Base-by-base conservation (phyloP, 2,797 vertebrate species). In the Chelon labrosus region DNA sequence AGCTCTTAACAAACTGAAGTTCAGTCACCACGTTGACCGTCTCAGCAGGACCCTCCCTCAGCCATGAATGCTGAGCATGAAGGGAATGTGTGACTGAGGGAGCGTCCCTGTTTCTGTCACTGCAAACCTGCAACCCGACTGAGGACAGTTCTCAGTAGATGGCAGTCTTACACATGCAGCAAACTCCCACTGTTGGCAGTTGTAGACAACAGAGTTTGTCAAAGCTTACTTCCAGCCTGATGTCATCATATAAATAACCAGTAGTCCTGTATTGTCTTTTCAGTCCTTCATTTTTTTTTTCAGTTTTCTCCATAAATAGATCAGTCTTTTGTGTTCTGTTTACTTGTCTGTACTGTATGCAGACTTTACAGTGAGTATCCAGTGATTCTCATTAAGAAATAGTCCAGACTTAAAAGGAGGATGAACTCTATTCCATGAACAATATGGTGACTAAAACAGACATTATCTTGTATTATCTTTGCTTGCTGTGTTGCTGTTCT, bases 91-190 rank as follows among this genome's bases (percentile, higher is more conserved):
- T 58, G 69, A 41, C 46, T 52, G 67, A 60, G 55, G 51, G 64
- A 78, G 68, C 62, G 8, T 69, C 27, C 0, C 60, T 65, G 41
- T 51, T 83, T 27, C 39, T 51, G 65, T 77, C 64, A 14, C 58
- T 76, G 69, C 70, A 77, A 60, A 77, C 49, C 67, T 46, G 62
- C 17, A 63, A 49, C 41, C 52, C 73, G 61, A 65, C 20, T 75
- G 67, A 72, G 70, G 52, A 19, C 62, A 46, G 50, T 53, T 83
- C 80, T 86, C 88, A 88, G 86, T 83, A 87, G 86, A 86, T 89
- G 87, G 90, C 88, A 88, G 88, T 77, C 70, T 85, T 69, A 75
- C 82, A 84, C 87, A 80, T 19, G 2, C 46, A 78, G 68, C 71
- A 11, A n/a, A 60, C 27, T 42, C 50, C 9, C 50, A 44, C 22